Percentiles rank a stretch among this genome's conserved stretches.
Evolutionary conservation across 2,888 invertebrate genomes (phyloP).

Genomic region (Drosophila falleni): DNA sequence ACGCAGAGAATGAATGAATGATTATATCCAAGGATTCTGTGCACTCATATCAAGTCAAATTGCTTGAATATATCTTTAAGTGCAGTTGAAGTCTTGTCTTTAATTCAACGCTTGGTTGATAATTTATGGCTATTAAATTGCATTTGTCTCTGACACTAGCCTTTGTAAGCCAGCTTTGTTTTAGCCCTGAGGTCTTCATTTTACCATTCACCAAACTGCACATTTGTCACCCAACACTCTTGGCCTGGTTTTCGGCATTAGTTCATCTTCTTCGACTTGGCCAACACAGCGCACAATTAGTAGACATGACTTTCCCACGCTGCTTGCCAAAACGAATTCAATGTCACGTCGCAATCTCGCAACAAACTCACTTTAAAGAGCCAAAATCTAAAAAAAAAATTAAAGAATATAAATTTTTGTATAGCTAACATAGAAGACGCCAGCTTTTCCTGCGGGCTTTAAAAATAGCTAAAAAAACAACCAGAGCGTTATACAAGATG

Average conservation of each 20-base stretch:
- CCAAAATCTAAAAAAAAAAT: not conserved
- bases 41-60: not conserved
- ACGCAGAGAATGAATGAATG: not conserved
- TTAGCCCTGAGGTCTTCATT: conserved; percentile 17
- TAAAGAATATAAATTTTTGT: conserved; percentile 7
- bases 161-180: conserved; percentile 5
- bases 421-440: conserved; percentile 9
- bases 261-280: conserved; percentile 14
- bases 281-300: conserved; percentile 39
- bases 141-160: conserved; percentile 39
- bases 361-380: not conserved
- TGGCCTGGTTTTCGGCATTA: conserved; percentile 38
- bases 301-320: conserved; percentile 62
- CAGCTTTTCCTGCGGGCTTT: conserved; percentile 57
- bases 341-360: conserved; percentile 56
- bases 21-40: not conserved
- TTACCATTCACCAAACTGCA: conserved; percentile 19
- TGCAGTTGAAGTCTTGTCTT: conserved; percentile 27
- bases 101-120: conserved; percentile 54
- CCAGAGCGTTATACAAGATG: conserved; percentile 22
- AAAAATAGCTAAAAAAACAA: conserved; percentile 43
- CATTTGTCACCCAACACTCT: conserved; percentile 56
- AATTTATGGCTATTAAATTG: conserved; percentile 71
- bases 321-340: conserved; percentile 59
- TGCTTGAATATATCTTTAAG: not conserved